Evolutionary conservation across 2,888 invertebrate species (phyloP), one percentile per base, ranked within the genome.

Genomic region (Conchocele bisecta): DNA sequence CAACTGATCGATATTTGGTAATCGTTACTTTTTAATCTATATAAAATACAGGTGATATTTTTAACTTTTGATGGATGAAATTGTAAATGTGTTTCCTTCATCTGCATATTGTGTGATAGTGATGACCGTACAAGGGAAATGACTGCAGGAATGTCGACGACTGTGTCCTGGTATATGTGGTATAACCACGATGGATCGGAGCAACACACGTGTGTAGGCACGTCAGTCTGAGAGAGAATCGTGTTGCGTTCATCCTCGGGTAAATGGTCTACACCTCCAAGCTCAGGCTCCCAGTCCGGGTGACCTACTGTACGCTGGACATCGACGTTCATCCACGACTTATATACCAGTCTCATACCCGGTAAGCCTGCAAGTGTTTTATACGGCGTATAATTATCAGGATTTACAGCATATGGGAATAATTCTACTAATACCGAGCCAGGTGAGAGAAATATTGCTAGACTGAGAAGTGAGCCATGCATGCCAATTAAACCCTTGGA

Each of bases 91-190:
- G 50, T 26, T 31, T 51, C 33, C n/a, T n/a, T n/a, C n/a, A n/a
- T n/a, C n/a, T n/a, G n/a, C n/a, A n/a, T n/a, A n/a, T n/a, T n/a
- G 51, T 51, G 17, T 11, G 22, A 31, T 33, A 51, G 31, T 51
- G 51, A 29, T 15, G 28, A 37, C 50, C 65, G 46, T 15, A 86
- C 67, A 24, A 89, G 54, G 17, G 59, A 41, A 17, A 83, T 44
- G 20, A 90, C 68, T 29, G 75, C 59, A 9, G 35, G 41, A 29
- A 85, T 72, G 74, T 92, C 90, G 0, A 93, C 91, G 15, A 83
- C 37, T 2, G 92, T 93, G 77, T 93, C 93, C 83, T 93, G 93
- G 83, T 92, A 93, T 76, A 92, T 92, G 63, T 92, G 88, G 80
- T 89, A 93, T 41, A 93, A 82, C 91, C 92, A 93, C 3, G 88